Percentiles rank a stretch among this genome's conserved stretches.
phyloP scores from a whole-genome alignment of 2,113 vertebrate genomes.

The Oryzias melastigma region DNA sequence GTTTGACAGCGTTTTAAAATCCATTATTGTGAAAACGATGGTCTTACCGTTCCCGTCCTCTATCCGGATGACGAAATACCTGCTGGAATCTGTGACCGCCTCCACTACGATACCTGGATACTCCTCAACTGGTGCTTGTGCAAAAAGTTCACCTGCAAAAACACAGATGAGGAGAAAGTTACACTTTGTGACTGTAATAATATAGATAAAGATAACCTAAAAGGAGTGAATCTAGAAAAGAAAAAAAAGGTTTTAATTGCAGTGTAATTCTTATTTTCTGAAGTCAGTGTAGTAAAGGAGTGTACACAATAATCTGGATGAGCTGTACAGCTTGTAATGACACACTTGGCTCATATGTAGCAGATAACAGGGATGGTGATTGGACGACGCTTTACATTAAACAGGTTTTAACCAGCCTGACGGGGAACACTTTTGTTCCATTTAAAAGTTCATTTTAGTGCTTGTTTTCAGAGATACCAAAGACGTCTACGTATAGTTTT shows the following conservation, averaged over 20 bases:
- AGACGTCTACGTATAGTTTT: no score
- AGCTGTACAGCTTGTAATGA: no score
- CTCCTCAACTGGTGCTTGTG: conserved; percentile 91
- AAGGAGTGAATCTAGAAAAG: neutral
- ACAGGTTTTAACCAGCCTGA: no score
- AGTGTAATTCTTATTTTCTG: neutral
- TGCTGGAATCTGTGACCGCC: conserved; percentile 89
- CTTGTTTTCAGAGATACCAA: no score
- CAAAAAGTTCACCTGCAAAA: conserved; percentile 90
- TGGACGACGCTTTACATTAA: no score
- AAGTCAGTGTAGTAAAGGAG: no score
- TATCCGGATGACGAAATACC: conserved; percentile 91
- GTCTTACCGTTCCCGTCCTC: conserved; percentile 89
- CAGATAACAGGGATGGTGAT: no score
- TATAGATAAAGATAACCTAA: neutral
- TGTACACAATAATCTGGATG: no score
- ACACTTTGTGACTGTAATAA: neutral
- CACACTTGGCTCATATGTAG: no score
- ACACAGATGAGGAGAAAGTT: neutral
- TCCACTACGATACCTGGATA: conserved; percentile 89
- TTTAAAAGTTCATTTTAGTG: no score
- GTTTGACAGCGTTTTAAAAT: neutral
- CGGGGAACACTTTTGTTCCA: no score
- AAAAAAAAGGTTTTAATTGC: neutral
- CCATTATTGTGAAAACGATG: neutral